These are phyloP conservation scores for Cavia aperea DNA, from an alignment of 2,113 vertebrate species.

Conservation along the genomic window DNA sequence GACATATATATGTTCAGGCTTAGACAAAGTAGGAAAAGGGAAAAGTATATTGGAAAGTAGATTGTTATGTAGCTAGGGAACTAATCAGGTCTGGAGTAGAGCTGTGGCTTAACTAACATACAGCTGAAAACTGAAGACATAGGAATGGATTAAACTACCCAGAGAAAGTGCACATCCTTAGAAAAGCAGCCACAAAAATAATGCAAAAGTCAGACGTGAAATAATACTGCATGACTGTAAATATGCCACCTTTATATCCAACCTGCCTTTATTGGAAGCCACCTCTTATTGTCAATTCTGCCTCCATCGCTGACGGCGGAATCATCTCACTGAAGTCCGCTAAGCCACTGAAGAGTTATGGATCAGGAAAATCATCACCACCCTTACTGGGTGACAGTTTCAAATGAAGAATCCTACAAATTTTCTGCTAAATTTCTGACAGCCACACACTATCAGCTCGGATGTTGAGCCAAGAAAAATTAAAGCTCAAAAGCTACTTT, in stretches of 20 bases:
- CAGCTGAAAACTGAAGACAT: not conserved
- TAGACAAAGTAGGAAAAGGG: not conserved
- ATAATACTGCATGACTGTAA: not conserved
- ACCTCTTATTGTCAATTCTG: not conserved
- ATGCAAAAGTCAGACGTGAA: not conserved
- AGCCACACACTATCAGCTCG: not conserved
- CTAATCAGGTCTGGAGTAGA: not conserved
- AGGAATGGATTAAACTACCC: not conserved
- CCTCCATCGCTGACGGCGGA: not conserved
- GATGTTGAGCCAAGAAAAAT: not conserved
- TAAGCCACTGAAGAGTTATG: not conserved
- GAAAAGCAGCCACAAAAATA: not conserved
- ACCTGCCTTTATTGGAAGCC: not conserved
- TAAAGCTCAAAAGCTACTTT: slow-evolving; percentile 25
- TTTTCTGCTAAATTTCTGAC: slow-evolving; percentile 2
- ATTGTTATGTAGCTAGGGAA: not conserved
- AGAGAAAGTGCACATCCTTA: not conserved
- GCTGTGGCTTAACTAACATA: not conserved
- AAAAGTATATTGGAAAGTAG: not conserved
- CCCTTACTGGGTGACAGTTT: not conserved
- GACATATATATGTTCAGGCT: not conserved
- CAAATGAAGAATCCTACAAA: not conserved
- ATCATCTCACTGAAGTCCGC: not conserved
- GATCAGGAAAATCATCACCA: not conserved
- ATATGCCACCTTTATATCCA: not conserved